These are phyloP conservation scores for Mnemiopsis leidyi DNA, from an alignment of 37 sponge, comb jelly and placozoan genomes.

Conservation along the genomic window DNA sequence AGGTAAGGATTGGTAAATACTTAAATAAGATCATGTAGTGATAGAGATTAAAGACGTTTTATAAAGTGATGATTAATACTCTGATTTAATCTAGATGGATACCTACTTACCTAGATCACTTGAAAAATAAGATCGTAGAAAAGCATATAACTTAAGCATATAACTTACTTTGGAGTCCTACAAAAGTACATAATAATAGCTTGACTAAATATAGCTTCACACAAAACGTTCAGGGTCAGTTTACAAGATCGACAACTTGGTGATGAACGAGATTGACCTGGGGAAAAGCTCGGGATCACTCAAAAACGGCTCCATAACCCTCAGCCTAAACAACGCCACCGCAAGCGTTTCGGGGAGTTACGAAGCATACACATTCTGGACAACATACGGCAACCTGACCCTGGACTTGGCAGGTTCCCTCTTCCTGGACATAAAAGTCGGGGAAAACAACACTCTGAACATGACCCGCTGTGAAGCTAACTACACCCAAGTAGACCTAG, in stretches of 20 bases:
- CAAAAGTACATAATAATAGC: no score
- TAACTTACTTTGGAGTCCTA: no score
- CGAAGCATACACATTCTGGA: slow-evolving; percentile 21
- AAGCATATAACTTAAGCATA: no score
- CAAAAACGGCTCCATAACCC: not conserved
- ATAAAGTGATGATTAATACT: no score
- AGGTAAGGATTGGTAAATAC: no score
- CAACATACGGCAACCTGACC: slow-evolving; percentile 5
- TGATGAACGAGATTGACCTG: not conserved
- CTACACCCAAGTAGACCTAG: not conserved
- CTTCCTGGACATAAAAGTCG: not conserved
- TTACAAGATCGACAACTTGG: slow-evolving; percentile 1
- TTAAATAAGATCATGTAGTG: no score
- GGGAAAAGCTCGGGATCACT: slow-evolving; percentile 5
- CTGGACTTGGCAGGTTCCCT: not conserved
- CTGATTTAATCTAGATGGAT: no score
- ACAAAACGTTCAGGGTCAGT: not conserved
- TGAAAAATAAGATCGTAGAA: no score
- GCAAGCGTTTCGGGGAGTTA: not conserved
- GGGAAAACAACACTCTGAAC: not conserved
- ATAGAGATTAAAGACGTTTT: no score
- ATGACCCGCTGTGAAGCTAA: not conserved
- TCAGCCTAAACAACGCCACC: slow-evolving; percentile 3
- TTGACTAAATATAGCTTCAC: no score
- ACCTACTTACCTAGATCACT: no score